Evolutionary conservation across 2,113 vertebrate genomes (phyloP), one percentile per base, ranked within the genome.

Genomic region (Hemicordylus capensis): DNA sequence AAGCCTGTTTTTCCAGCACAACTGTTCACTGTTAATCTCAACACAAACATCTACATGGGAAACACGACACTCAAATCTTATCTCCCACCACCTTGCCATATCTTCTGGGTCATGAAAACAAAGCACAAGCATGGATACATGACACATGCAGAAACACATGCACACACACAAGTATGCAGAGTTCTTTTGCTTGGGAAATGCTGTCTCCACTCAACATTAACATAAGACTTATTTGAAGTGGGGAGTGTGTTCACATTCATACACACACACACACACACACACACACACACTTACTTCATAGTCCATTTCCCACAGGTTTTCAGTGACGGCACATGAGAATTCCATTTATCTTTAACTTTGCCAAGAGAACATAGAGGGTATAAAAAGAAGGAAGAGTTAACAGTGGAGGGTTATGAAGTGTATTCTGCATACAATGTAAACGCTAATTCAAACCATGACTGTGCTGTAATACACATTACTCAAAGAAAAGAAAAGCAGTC

Each of bases 381-480:
- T 15, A 4, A 72, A 24, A 1, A 51, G 48, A 89, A 79, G 12
- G 12, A 54, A 61, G 76, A 78, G 54, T 63, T 89, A 89, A 90
- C 1, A 59, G 5, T 39, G 44, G 76, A 64, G 12, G 37, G 75
- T 83, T 81, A 39, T 20, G 87, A 59, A 70, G 19, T 58, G 34
- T 31, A 58, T 17, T 84, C 56, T 85, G 34, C 1, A 10, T 85
- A 72, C n/a, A 82, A 59, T 46, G 84, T 37, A 80, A 90, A 90
- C 72, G 26, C 24, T 81, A 90, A 91, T 69, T 87, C 48, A 91
- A 93, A 91, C 22, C 48, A 87, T 9, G 26, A 59, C 58, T 89
- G 56, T 61, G 84, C 80, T 75, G 22, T 22, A 74, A n/a, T 84
- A 0, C 12, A 20, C 46, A 85, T 92, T 89, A 90, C 26, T 78